A percentile compares a stretch with the other conserved stretches of the same genome.
phyloP scores from a whole-genome alignment of 2,888 invertebrate genomes.

The Xylocampa areola region DNA sequence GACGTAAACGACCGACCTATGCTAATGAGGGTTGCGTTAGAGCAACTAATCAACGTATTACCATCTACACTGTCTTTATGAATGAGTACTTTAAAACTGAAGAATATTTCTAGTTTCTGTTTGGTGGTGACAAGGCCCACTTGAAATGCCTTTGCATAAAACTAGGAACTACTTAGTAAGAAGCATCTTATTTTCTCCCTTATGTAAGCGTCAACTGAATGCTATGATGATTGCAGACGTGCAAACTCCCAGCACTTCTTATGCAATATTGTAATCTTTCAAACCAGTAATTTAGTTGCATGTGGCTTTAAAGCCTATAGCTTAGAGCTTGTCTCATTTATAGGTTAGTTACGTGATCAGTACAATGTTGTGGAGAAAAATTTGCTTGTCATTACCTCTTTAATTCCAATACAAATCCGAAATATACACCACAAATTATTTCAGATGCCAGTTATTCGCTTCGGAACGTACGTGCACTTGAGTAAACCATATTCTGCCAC shows the following conservation, averaged over 20 bases:
- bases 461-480: too few species aligned
- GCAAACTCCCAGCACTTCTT: slow-evolving; percentile 45
- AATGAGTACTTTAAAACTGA: slow-evolving; percentile 6
- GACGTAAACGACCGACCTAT: slow-evolving; percentile 66
- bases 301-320: not conserved
- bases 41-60: slow-evolving; percentile 47
- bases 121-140: not conserved
- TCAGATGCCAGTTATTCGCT: too few species aligned
- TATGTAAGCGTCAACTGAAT: slow-evolving; percentile 49
- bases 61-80: slow-evolving; percentile 19
- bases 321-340: not conserved
- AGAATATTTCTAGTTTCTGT: not conserved
- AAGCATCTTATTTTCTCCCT: slow-evolving; percentile 26
- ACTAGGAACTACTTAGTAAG: slow-evolving; percentile 36
- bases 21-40: slow-evolving; percentile 56
- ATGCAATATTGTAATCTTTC: slow-evolving; percentile 41
- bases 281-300: slow-evolving; percentile 14
- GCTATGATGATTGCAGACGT: slow-evolving; percentile 39
- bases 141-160: slow-evolving; percentile 15
- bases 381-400: not conserved
- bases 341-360: not conserved
- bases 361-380: not conserved
- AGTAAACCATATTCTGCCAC: slow-evolving; percentile 1
- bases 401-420: not conserved
- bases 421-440: too few species aligned